Base-by-base conservation (phyloP, 2,888 invertebrate species). In the Glaucopsyche alexis region DNA sequence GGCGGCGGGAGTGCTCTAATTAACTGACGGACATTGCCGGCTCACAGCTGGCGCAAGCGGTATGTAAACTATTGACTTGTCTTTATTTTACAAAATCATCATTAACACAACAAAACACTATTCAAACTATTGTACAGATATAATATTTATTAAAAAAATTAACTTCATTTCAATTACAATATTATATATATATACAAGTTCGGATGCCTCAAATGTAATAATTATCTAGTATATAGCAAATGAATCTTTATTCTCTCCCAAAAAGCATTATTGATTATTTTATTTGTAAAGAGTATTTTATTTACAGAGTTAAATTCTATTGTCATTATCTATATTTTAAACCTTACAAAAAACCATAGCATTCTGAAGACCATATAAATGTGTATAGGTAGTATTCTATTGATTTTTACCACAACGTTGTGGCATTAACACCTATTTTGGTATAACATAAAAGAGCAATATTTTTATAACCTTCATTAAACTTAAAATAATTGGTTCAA, bases 21-120 rank as follows among this genome's bases (percentile, higher is more conserved):
- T 90, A 90, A 93, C 89, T 92, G 92, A 93, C 92, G 85, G 92
- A 91, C 91, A 85, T 83, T 82, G 91, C 91, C 88, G 91, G 91
- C 91, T 87, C 82, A 84, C 89, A 88, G 91, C 92, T 92, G 92
- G 91, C 91, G 83, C 85, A 85, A 88, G 87, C 87, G 87, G 90
- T 92, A 90, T 80, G 91, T 89, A 79, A 76, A 75, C 42, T 75
- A 66, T 74, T 73, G 75, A 45, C 19, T 71, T 72, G 11, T 55
- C 8, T 72, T 69, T 60, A 38, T 60, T 52, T 42, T 66, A 49
- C 42, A 19, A 65, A 52, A 42, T 40, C 38, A 42, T 45, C 16
- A 71, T 29, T 70, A 50, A 40, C 38, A 42, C 42, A 42, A 38
- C n/a, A n/a, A 38, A 71, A 16, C 40, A 19, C 50, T 42, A 40